These are phyloP conservation scores for Oryzias celebensis DNA, from an alignment of 2,113 vertebrate genomes.

Conservation along the genomic window DNA sequence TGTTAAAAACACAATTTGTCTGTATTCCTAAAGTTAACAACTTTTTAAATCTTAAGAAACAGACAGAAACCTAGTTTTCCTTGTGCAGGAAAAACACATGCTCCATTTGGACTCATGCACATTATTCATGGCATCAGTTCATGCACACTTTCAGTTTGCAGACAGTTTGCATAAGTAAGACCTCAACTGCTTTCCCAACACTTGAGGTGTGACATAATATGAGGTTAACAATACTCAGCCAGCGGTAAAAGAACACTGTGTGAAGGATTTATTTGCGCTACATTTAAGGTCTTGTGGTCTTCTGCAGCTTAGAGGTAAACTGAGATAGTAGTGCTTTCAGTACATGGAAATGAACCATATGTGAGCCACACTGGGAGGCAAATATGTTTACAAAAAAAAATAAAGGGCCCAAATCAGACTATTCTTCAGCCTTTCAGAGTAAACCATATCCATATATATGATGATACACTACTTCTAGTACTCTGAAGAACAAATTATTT, in stretches of 20 bases:
- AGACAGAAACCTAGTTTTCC: constrained; percentile 14
- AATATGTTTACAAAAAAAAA: no score
- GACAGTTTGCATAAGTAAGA: constrained; percentile 16
- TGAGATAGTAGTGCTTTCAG: constrained; percentile 52
- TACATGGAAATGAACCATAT: constrained; percentile 42
- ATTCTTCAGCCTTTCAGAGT: no score
- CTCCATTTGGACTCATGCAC: constrained; percentile 6
- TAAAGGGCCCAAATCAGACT: no score
- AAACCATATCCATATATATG: no score
- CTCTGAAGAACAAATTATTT: no score
- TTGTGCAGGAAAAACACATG: constrained; percentile 8
- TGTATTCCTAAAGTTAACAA: constrained; percentile 35
- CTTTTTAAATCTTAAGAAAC: constrained; percentile 55
- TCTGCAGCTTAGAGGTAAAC: constrained; percentile 57
- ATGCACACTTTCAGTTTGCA: constrained; percentile 17
- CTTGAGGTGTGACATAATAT: constrained; percentile 39
- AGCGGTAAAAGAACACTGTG: constrained; percentile 30
- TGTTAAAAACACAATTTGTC: not conserved
- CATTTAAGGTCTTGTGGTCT: constrained; percentile 54
- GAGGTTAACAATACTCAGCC: constrained; percentile 38
- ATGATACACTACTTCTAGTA: no score
- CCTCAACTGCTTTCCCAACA: constrained; percentile 22
- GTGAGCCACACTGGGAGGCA: constrained; percentile 34
- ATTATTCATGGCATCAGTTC: constrained; percentile 19
- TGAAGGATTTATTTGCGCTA: constrained; percentile 48